Base-by-base conservation (phyloP, 2,113 vertebrate species). In the Oceanodroma tethys region DNA sequence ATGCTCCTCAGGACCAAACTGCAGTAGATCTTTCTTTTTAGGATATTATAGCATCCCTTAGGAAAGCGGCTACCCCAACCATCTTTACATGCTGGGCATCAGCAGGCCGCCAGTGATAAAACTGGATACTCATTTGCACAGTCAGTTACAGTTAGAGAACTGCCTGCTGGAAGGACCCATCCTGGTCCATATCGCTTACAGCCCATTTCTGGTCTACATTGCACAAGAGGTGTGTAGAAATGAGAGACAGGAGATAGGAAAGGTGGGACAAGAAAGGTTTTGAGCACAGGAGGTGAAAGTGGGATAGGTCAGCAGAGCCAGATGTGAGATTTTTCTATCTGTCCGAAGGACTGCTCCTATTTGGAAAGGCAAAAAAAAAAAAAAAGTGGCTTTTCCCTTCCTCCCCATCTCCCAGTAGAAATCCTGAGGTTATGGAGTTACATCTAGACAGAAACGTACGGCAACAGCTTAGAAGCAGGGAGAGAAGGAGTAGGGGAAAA, bases 1-100 rank as follows among this genome's bases (percentile, higher is more conserved):
- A 91, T 71, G 63, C 38, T 90, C 38, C 78, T 86, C 55, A 70
- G 32, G n/a, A 66, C 48, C 53, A 91, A 88, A 86, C 11, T 34
- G 47, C 42, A 91, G 50, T 74, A 91, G 91, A 96, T 75, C 80
- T 72, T 81, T 89, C 50, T 13, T 85, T 93, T 87, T 43, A 65
- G 29, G 42, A 66, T 88, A 70, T 63, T 73, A 91, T 32, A 83
- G 23, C 23, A 76, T 80, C 81, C 71, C 86, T 63, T 40, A 97
- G 95, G 84, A 96, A 88, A 95, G 62, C 7, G 7, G 27, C 62
- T 93, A 58, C 32, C 13, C 48, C 59, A 86, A 30, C 11, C n/a
- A 79, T 62, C 38, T 91, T 82, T 90, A 71, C 38, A 82, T 25
- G 21, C 18, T 76, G 63, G 95, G 14, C 38, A 82, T 36, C 59